phyloP scores from a whole-genome alignment of 2,888 invertebrate species.

The Drosophila setosimentum region DNA sequence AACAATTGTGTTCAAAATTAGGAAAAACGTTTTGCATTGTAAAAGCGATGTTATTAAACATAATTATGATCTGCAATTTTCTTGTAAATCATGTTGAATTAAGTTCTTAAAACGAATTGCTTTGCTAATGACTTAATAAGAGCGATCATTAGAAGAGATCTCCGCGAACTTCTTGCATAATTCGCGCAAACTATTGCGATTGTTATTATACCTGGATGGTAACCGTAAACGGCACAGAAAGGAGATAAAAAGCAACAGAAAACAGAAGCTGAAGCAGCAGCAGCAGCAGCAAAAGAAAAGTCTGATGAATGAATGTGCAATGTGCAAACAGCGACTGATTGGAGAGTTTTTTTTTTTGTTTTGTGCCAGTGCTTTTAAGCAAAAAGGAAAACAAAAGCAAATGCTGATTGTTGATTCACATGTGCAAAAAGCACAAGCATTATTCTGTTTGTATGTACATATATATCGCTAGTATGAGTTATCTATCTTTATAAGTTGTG shows the following conservation, averaged over 20 bases:
- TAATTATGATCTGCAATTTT: background rate
- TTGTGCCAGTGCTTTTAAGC: constrained; percentile 11
- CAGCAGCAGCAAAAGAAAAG: background rate
- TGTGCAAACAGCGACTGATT: constrained; percentile 49
- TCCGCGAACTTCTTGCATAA: constrained; percentile 24
- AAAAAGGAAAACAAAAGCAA: constrained; percentile 39
- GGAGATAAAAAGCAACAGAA: constrained; percentile 5
- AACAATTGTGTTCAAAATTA: background rate
- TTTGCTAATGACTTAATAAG: background rate
- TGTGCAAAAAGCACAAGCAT: constrained; percentile 23
- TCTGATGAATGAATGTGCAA: constrained; percentile 48
- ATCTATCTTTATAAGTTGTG: constrained; percentile 15
- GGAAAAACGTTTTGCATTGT: background rate
- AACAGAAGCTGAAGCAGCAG: background rate
- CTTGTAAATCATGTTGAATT: background rate
- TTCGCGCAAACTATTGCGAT: constrained; percentile 20
- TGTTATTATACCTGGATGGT: constrained; percentile 19
- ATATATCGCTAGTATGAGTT: background rate
- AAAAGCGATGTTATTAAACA: background rate
- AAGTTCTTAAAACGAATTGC: background rate
- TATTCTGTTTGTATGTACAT: background rate
- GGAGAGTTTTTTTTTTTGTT: constrained; percentile 55
- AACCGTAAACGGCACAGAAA: constrained; percentile 8
- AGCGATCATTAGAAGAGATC: constrained; percentile 19
- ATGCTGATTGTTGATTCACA: constrained; percentile 51